These are phyloP conservation scores for Ptychobarbus kaznakovi DNA, from an alignment of 2,797 vertebrate species.

Conservation along the genomic window DNA sequence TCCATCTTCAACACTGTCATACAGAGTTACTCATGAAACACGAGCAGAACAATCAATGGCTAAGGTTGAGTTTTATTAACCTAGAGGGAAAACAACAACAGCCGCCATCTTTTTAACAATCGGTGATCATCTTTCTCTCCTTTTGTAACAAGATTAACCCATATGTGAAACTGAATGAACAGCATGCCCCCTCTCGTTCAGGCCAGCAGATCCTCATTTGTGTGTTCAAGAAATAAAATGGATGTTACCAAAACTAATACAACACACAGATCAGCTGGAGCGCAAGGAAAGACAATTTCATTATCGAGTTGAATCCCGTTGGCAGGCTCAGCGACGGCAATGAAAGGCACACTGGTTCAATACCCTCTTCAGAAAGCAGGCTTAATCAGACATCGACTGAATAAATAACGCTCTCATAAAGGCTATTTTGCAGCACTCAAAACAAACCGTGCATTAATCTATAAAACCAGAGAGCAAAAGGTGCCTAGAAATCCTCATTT, in stretches of 20 bases:
- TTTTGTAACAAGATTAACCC: background rate
- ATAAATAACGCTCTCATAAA: constrained; percentile 62
- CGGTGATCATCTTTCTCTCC: background rate
- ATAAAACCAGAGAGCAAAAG: constrained; percentile 73
- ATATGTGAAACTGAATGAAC: background rate
- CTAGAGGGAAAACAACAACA: background rate
- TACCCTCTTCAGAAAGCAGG: constrained; percentile 43
- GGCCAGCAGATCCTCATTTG: constrained; percentile 4
- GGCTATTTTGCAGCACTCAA: constrained; percentile 61
- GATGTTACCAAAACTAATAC: background rate
- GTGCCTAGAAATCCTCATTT: constrained; percentile 72
- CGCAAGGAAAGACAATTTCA: constrained; percentile 15
- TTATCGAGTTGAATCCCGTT: constrained; percentile 42
- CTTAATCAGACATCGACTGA: constrained; percentile 63
- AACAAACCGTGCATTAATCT: constrained; percentile 69
- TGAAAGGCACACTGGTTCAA: constrained; percentile 45
- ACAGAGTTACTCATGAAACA: background rate
- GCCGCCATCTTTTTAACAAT: background rate
- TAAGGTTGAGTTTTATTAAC: background rate
- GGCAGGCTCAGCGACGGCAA: constrained; percentile 24
- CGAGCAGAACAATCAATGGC: background rate
- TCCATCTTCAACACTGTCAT: background rate
- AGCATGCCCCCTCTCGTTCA: background rate
- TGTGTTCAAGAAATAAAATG: background rate
- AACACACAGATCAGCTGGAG: background rate